Evolutionary conservation across 2,797 vertebrate genomes (phyloP), one percentile per base, ranked within the genome.

Genomic region (Phoeniculus purpureus): DNA sequence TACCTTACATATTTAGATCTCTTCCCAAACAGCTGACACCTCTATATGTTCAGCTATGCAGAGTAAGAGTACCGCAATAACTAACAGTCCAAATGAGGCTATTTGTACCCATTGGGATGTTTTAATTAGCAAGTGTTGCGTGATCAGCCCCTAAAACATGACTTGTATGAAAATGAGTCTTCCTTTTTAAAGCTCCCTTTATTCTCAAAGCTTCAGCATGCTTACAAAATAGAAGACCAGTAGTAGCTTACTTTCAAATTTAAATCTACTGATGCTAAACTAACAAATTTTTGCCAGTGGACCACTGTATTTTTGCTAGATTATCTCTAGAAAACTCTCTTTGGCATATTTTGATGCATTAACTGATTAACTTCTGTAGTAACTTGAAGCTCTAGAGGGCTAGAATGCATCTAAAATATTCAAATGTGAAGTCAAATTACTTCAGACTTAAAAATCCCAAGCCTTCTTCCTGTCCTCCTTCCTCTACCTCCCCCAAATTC

Each of bases 111-210:
- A 14, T 0, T 43, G 20, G 6, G 54, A 79, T 9, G 59, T 90
- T 10, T 60, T 54, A 74, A 56, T 65, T 60, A 59, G 19, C 21
- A 54, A 17, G 40, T 76, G 18, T 22, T 74, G 9, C 13, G 50
- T 7, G 19, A 77, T 16, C 22, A 87, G 27, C 23, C 18, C 15
- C 34, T 47, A 76, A 90, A 87, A 60, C 17, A 26, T 7, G 10
- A 71, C 26, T 54, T 74, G 12, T 32, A 43, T 48, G 47, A 87
- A 82, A 87, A 65, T 11, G 6, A 92, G 8, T 71, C 61, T 26
- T 76, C 6, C 17, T 77, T 87, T 77, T 54, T 61, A 81, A 80
- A 80, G 47, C 5, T 89, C 12, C 20, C 27, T 85, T 91, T 82
- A n/a, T 51, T 77, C 32, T 87, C 26, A 77, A 72, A 67, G 34